Percentiles rank a stretch among this genome's conserved stretches.
These are phyloP conservation scores for Cheirogaleus medius DNA, from an alignment of 2,113 vertebrate species.

Conservation along the genomic window DNA sequence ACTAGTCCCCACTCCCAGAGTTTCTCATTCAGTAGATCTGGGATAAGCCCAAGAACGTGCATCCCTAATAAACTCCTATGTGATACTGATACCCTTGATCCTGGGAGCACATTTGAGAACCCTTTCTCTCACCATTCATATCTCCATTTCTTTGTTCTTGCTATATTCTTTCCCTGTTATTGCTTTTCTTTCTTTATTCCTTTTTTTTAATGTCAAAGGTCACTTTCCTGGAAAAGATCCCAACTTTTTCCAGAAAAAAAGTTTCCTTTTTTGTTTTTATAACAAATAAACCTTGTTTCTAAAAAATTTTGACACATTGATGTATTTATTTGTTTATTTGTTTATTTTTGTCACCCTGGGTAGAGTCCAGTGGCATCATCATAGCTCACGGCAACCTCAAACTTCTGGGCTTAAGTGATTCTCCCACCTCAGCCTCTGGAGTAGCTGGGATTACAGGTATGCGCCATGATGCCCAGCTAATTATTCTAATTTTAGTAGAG, in stretches of 20 bases:
- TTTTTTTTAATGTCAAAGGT: background rate
- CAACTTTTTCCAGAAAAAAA: background rate
- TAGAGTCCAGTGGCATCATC: too few relatives aligned
- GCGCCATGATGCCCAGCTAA: too few relatives aligned
- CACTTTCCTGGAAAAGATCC: background rate
- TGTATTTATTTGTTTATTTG: too few relatives aligned
- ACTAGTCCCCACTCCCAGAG: background rate
- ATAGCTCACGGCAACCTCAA: too few relatives aligned
- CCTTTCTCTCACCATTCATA: background rate
- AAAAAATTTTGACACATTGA: background rate
- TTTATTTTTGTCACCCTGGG: too few relatives aligned
- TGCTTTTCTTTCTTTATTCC: background rate
- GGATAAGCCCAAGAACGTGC: background rate
- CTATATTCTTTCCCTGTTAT: background rate
- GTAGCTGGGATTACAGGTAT: too few relatives aligned
- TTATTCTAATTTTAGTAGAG: too few relatives aligned
- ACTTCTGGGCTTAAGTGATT: too few relatives aligned
- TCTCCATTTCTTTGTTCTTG: background rate
- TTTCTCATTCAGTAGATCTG: background rate
- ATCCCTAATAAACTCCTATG: background rate
- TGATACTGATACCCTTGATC: background rate
- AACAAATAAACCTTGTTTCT: background rate
- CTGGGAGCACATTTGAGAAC: background rate
- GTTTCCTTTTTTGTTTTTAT: background rate
- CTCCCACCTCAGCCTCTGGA: too few relatives aligned